phyloP scores from a whole-genome alignment of 2,797 vertebrate genomes.

The Champsocephalus gunnari region DNA sequence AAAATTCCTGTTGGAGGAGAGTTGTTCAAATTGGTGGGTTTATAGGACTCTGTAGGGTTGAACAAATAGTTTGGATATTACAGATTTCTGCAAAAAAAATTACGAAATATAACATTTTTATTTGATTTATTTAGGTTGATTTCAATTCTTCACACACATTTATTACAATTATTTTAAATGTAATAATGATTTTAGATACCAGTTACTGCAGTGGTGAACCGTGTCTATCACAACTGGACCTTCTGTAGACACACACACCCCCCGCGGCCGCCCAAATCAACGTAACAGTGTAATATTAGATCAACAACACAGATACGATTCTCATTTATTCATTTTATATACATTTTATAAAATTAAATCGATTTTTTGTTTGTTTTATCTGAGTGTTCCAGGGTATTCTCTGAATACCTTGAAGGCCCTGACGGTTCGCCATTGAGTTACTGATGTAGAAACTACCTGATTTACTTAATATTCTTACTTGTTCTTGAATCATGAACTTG shows the following conservation, averaged over 20 bases:
- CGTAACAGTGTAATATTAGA: too few relatives aligned
- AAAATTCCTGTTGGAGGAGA: not conserved
- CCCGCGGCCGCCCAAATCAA: too few relatives aligned
- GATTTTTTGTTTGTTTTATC: too few relatives aligned
- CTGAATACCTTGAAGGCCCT: too few relatives aligned
- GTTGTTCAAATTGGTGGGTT: not conserved
- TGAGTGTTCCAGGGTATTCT: too few relatives aligned
- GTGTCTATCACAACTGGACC: too few relatives aligned
- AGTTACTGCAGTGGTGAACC: not conserved
- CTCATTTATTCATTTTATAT: too few relatives aligned
- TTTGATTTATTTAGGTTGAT: not conserved
- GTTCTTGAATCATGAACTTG: too few relatives aligned
- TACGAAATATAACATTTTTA: not conserved
- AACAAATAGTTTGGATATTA: not conserved
- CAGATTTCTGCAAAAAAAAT: not conserved
- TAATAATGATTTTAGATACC: not conserved
- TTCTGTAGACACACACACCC: too few relatives aligned
- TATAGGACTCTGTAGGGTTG: not conserved
- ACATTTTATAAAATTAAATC: too few relatives aligned
- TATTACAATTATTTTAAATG: not conserved
- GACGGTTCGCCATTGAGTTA: not conserved
- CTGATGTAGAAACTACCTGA: not conserved
- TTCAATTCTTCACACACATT: not conserved
- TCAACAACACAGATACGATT: too few relatives aligned
- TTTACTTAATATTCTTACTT: too few relatives aligned